These are phyloP conservation scores for Acanthurus tractus DNA, from an alignment of 2,797 vertebrate species.

Conservation along the genomic window DNA sequence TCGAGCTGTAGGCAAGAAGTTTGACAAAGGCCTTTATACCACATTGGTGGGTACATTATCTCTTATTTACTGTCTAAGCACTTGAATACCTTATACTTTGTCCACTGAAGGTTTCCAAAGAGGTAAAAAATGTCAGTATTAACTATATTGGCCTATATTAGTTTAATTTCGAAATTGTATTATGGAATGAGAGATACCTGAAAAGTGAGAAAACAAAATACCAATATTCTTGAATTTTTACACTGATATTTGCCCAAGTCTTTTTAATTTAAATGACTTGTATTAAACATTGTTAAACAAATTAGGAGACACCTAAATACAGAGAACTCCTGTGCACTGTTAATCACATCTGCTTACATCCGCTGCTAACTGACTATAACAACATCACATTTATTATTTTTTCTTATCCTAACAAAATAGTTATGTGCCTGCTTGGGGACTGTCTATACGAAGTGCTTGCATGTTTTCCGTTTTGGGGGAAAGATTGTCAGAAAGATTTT, in stretches of 20 bases:
- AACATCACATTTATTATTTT: background rate
- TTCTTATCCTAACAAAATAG: too few relatives aligned
- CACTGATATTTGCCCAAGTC: too few relatives aligned
- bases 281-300: background rate
- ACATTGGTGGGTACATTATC: conserved; percentile 86
- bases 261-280: too few relatives aligned
- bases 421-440: too few relatives aligned
- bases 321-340: background rate
- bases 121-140: background rate
- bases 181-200: background rate
- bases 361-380: background rate
- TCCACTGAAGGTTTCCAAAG: background rate
- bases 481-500: background rate
- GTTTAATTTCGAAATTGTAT: background rate
- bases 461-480: too few relatives aligned
- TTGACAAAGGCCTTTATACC: conserved; percentile 91
- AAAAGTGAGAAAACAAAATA: too few relatives aligned
- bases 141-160: background rate
- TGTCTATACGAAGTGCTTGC: too few relatives aligned
- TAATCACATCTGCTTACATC: background rate
- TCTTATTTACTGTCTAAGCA: background rate
- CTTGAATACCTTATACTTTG: background rate
- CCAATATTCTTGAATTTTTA: too few relatives aligned
- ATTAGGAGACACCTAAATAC: background rate
- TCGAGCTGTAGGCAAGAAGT: conserved; percentile 89